phyloP scores from a whole-genome alignment of 2,797 vertebrate species.

The Alcedo quadribrachys region DNA sequence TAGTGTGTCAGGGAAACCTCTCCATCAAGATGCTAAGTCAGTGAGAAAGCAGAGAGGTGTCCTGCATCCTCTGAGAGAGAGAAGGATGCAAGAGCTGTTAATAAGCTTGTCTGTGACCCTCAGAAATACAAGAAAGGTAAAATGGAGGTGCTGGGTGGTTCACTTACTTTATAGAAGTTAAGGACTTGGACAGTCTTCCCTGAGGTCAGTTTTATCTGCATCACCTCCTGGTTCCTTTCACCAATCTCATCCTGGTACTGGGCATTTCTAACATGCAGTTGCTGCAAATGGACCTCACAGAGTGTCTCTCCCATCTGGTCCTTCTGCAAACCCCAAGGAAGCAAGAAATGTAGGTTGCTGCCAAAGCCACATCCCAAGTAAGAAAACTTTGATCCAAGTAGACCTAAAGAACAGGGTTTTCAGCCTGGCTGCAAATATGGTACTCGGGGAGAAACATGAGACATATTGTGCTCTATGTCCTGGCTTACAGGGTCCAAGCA shows the following conservation, averaged over 20 bases:
- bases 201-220: conserved; percentile 74
- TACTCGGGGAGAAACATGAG: background rate
- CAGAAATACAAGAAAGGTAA: background rate
- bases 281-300: conserved; percentile 76
- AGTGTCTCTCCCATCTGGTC: conserved; percentile 76
- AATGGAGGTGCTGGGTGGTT: background rate
- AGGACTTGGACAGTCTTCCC: conserved; percentile 75
- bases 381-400: background rate
- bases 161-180: conserved; percentile 77
- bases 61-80: background rate
- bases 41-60: background rate
- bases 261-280: conserved; percentile 80
- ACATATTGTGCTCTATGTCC: background rate
- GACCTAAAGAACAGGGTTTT: background rate
- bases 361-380: background rate
- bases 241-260: conserved; percentile 75
- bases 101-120: background rate
- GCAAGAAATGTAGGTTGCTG: background rate
- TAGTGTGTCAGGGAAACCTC: background rate
- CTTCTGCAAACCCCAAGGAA: conserved; percentile 68
- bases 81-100: background rate
- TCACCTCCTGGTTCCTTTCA: conserved; percentile 75
- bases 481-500: background rate
- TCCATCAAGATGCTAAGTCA: background rate
- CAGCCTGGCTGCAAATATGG: background rate